phyloP scores from a whole-genome alignment of 1,140 invertebrate species.

The Phymorhynchus buccinoides region DNA sequence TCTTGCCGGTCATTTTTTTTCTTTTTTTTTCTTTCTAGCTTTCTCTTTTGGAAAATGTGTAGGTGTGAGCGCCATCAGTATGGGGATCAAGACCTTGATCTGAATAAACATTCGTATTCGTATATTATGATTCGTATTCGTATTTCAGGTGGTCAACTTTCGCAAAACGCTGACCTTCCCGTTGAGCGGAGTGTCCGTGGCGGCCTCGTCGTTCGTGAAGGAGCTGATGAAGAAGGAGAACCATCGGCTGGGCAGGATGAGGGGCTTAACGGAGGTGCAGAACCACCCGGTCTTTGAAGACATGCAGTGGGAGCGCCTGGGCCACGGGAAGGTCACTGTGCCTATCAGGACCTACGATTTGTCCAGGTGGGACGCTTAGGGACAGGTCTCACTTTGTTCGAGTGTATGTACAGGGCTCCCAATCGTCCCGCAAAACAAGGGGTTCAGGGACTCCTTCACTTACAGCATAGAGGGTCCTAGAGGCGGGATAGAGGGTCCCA shows the following conservation, averaged over 20 bases:
- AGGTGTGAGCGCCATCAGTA: no score
- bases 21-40: background rate
- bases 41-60: no score
- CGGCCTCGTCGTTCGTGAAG: background rate
- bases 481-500: no score
- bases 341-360: background rate
- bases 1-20: background rate
- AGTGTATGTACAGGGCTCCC: no score
- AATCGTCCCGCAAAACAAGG: no score
- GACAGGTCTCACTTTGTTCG: no score
- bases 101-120: background rate
- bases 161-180: conserved; percentile 8
- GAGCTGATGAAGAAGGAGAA: background rate
- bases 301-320: background rate
- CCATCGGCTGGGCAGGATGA: background rate
- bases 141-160: background rate
- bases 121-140: background rate
- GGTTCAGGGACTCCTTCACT: no score
- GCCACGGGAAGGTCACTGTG: background rate
- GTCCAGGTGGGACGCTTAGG: conserved; percentile 4
- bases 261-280: background rate
- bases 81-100: background rate
- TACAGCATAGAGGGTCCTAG: no score
- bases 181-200: background rate
- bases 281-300: background rate